phyloP scores from a whole-genome alignment of 30 jellyfish, hydroid and myxozoan species.

The Hydra vulgaris region DNA sequence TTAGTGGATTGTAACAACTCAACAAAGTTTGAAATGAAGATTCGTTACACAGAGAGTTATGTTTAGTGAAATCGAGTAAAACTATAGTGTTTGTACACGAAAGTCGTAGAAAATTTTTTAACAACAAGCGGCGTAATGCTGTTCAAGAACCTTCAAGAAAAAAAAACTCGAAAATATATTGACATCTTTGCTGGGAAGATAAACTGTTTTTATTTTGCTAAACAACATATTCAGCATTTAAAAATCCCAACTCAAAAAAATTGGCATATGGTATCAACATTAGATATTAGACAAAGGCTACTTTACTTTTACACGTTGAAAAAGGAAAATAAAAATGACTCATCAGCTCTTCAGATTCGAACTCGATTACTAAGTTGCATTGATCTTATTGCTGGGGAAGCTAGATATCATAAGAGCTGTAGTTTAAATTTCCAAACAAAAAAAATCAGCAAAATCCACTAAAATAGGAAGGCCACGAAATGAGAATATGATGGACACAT shows the following conservation, averaged over 20 bases:
- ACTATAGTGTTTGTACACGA: constrained; percentile 3
- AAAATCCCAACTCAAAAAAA: neutral
- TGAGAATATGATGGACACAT: no score
- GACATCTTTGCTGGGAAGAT: neutral
- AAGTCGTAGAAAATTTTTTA: neutral
- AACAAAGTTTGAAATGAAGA: no score
- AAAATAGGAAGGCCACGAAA: no score
- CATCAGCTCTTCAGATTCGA: no score
- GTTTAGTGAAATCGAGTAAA: neutral
- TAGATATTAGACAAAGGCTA: no score
- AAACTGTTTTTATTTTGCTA: neutral
- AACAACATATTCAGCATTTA: neutral
- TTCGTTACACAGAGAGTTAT: constrained; percentile 1
- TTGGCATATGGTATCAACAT: neutral
- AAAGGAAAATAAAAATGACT: no score
- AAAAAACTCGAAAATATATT: constrained; percentile 1
- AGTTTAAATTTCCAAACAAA: no score
- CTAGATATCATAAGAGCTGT: no score
- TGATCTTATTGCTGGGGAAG: no score
- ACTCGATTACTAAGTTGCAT: no score
- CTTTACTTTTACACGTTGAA: no score
- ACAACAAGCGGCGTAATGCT: neutral
- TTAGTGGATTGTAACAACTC: neutral
- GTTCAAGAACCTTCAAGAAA: constrained; percentile 3
- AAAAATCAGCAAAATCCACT: no score